Evolutionary conservation across 2,113 vertebrate genomes (phyloP).

Genomic region (Mobula birostris): DNA sequence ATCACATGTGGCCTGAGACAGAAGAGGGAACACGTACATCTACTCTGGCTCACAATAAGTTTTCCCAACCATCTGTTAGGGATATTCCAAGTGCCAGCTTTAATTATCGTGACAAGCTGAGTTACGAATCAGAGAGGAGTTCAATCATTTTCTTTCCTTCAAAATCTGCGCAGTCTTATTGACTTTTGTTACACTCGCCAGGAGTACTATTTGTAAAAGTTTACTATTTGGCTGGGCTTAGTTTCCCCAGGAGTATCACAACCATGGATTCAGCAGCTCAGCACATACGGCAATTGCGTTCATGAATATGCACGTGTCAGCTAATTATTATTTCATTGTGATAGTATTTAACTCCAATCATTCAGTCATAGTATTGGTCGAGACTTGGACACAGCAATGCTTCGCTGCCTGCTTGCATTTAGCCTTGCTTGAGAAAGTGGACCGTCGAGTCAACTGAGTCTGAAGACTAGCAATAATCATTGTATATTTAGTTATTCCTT

Average conservation of each 20-base stretch:
- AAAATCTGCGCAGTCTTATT: neutral
- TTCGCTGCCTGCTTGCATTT: too few relatives aligned
- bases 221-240: neutral
- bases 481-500: too few relatives aligned
- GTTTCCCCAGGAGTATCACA: neutral
- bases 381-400: too few relatives aligned
- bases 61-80: conserved; percentile 48
- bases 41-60: conserved; percentile 39
- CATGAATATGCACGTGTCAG: too few relatives aligned
- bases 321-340: too few relatives aligned
- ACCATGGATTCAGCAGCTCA: too few relatives aligned
- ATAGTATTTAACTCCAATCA: too few relatives aligned
- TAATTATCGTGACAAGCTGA: conserved; percentile 41
- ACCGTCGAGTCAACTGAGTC: too few relatives aligned
- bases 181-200: neutral
- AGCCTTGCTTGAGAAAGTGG: too few relatives aligned
- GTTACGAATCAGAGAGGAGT: conserved; percentile 31
- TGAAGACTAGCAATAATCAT: too few relatives aligned
- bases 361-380: too few relatives aligned
- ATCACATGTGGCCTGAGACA: conserved; percentile 42
- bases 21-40: conserved; percentile 35
- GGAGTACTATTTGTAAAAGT: neutral
- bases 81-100: conserved; percentile 35
- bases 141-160: conserved; percentile 21
- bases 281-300: too few relatives aligned